phyloP scores from a whole-genome alignment of 1,140 invertebrate species.

The Limonius californicus region DNA sequence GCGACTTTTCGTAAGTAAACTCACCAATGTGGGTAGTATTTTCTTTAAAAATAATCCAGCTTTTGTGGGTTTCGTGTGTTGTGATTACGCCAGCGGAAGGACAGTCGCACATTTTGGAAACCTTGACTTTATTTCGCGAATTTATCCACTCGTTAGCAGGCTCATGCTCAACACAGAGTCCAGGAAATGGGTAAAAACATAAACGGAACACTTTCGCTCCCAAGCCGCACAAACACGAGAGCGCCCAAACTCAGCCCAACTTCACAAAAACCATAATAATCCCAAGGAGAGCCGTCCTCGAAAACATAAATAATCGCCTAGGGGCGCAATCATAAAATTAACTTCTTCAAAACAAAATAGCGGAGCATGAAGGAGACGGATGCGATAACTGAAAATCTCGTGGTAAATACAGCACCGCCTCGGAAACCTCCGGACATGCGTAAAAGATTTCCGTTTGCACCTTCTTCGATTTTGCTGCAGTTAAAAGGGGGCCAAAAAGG shows the following conservation, averaged over 20 bases:
- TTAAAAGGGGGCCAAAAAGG: too few species aligned
- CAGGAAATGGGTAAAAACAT: too few species aligned
- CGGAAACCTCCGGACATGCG: slow-evolving; percentile 5
- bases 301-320: not conserved
- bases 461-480: not conserved
- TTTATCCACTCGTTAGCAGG: too few species aligned
- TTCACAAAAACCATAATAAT: too few species aligned
- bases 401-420: not conserved
- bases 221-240: not conserved
- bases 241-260: not conserved
- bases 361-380: slow-evolving; percentile 1
- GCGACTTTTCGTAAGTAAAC: not conserved
- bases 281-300: too few species aligned
- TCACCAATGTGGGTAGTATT: slow-evolving; percentile 24
- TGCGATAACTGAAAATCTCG: slow-evolving; percentile 10
- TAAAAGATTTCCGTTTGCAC: slow-evolving; percentile 6
- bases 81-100: slow-evolving; percentile 51
- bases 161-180: too few species aligned
- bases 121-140: too few species aligned
- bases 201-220: too few species aligned
- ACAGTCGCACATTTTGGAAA: slow-evolving; percentile 52
- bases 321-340: not conserved
- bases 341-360: not conserved
- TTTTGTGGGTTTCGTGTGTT: slow-evolving; percentile 57
- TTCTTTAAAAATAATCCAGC: slow-evolving; percentile 62